These are phyloP conservation scores for Onychomys torridus DNA, from an alignment of 2,797 vertebrate genomes.

Conservation along the genomic window DNA sequence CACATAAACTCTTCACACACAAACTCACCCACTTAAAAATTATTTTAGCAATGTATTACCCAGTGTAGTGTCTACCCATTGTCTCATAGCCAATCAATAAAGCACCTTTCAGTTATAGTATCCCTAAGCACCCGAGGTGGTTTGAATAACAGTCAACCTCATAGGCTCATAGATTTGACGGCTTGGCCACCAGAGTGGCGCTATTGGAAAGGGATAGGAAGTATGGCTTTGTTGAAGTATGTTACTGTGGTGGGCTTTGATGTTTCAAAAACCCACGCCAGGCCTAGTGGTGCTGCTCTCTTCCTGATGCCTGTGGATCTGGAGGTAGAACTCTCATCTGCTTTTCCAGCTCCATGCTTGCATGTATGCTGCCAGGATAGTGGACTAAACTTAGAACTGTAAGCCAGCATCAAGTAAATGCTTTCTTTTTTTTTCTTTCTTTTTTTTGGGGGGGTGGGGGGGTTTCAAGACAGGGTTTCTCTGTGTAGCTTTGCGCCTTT, in stretches of 20 bases:
- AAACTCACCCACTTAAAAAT: neutral
- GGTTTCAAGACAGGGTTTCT: too few species aligned
- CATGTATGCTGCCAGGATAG: neutral
- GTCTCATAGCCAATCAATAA: neutral
- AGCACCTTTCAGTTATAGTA: neutral
- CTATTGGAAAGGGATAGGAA: neutral
- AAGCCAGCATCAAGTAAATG: too few species aligned
- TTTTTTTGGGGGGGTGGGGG: too few species aligned
- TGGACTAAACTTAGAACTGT: too few species aligned
- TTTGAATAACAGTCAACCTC: neutral
- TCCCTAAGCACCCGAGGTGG: neutral
- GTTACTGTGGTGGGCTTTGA: neutral
- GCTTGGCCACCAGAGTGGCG: neutral
- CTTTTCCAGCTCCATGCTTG: neutral
- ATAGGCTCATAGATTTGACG: too few species aligned
- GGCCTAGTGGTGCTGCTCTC: neutral
- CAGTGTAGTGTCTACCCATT: neutral
- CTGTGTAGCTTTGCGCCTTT: too few species aligned
- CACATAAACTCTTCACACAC: neutral
- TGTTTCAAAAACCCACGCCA: neutral
- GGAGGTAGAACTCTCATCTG: neutral
- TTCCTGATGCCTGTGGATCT: neutral
- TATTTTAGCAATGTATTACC: constrained; percentile 24
- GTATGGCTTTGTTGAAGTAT: neutral
- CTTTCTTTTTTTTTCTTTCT: too few species aligned